phyloP scores from a whole-genome alignment of 2,113 vertebrate genomes.

The Mixornis gularis region DNA sequence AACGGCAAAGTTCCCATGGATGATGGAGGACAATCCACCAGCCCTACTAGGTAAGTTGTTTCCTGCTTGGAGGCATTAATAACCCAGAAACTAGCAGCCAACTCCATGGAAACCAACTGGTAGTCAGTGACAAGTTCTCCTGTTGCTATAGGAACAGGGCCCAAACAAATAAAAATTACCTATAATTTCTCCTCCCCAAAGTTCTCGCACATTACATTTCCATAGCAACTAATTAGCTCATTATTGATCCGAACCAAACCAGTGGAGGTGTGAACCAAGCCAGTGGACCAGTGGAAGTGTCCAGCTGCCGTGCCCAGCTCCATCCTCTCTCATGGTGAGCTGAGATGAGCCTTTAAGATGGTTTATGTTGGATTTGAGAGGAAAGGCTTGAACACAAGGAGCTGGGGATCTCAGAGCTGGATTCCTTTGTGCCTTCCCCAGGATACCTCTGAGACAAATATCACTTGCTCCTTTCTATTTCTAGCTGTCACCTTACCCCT shows the following conservation, averaged over 20 bases:
- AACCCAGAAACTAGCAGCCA: slow-evolving; percentile 61
- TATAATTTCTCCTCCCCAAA: slow-evolving; percentile 53
- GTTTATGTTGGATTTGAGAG: neutral
- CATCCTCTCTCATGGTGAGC: rapidly evolving
- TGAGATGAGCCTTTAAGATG: neutral
- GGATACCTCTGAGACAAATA: neutral
- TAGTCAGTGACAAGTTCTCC: slow-evolving; percentile 44
- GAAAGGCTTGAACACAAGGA: neutral
- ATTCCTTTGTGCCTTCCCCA: neutral
- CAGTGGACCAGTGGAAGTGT: neutral
- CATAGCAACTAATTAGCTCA: slow-evolving; percentile 62
- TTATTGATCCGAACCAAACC: slow-evolving; percentile 25
- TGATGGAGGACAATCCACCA: neutral
- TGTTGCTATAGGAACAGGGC: slow-evolving; percentile 62
- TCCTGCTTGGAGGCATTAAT: slow-evolving; percentile 40
- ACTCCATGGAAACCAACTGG: slow-evolving; percentile 62
- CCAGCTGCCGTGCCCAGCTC: neutral
- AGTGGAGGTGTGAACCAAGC: neutral
- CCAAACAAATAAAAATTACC: slow-evolving; percentile 66
- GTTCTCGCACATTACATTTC: slow-evolving; percentile 52
- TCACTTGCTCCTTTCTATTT: neutral
- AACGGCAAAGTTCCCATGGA: neutral
- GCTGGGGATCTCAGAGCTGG: neutral
- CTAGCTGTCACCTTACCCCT: neutral
- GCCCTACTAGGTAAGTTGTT: neutral